Evolutionary conservation across 2,113 vertebrate genomes (phyloP).

Genomic region (Tretioscincus oriximinensis): DNA sequence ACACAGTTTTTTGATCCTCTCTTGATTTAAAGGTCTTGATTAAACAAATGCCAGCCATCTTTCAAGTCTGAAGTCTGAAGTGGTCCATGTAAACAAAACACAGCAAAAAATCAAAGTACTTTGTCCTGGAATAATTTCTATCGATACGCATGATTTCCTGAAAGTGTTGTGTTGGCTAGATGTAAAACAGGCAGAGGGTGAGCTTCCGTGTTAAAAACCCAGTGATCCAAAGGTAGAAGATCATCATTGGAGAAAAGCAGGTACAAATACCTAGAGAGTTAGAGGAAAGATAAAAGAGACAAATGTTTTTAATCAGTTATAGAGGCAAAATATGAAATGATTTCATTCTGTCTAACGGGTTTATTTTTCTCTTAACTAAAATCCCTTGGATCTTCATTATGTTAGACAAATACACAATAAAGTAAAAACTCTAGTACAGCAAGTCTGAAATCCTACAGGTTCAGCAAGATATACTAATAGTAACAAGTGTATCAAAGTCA

Average conservation of each 20-base stretch:
- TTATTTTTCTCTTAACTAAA: no score
- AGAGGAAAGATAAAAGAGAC: constrained; percentile 23
- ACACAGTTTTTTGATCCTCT: constrained; percentile 54
- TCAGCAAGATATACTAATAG: no score
- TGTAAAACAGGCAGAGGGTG: constrained; percentile 94
- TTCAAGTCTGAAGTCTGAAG: constrained; percentile 66
- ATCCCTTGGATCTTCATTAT: no score
- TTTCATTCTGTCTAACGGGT: no score
- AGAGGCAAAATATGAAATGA: no score
- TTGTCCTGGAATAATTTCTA: constrained; percentile 72
- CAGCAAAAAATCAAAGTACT: constrained; percentile 70
- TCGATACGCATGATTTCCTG: constrained; percentile 86
- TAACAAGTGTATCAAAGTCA: no score
- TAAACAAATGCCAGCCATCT: constrained; percentile 48
- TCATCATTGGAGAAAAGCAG: constrained; percentile 96
- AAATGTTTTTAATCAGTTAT: neutral
- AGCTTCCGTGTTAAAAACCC: constrained; percentile 98
- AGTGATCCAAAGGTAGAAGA: constrained; percentile 93
- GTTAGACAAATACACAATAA: no score
- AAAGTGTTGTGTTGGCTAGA: constrained; percentile 92
- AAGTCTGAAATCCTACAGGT: no score
- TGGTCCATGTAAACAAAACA: constrained; percentile 83
- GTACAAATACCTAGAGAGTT: constrained; percentile 87
- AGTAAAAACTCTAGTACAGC: no score
- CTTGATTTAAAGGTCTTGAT: constrained; percentile 53